Evolutionary conservation across 2,113 vertebrate genomes (phyloP).

Genomic region (Spea bombifrons): DNA sequence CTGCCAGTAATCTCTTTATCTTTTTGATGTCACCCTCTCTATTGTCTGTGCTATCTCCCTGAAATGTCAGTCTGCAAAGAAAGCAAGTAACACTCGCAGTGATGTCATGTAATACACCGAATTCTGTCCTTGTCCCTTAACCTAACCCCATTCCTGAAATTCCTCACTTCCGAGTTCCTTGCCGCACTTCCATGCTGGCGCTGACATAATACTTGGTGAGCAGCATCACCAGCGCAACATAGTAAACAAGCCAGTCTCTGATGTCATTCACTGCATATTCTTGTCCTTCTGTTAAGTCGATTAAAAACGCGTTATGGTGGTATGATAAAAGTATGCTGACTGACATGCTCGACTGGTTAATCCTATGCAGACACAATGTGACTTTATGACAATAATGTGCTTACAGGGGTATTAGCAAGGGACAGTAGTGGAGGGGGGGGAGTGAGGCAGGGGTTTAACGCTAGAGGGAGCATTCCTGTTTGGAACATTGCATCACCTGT

Average conservation of each 20-base stretch:
- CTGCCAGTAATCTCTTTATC: neutral
- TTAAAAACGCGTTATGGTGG: neutral
- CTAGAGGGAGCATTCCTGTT: neutral
- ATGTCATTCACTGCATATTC: too few species aligned
- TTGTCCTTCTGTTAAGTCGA: too few species aligned
- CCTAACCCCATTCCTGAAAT: constrained; percentile 22
- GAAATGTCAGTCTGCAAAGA: constrained; percentile 2
- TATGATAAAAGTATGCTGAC: neutral
- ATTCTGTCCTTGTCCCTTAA: neutral
- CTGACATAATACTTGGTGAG: too few species aligned
- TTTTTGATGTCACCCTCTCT: neutral
- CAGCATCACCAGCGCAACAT: too few species aligned
- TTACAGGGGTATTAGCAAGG: neutral
- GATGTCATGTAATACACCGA: constrained; percentile 1
- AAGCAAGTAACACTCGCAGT: neutral
- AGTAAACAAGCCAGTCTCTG: too few species aligned
- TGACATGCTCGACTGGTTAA: neutral
- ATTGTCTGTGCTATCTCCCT: constrained; percentile 3
- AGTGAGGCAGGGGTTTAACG: neutral
- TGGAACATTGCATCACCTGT: too few species aligned
- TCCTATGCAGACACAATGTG: neutral
- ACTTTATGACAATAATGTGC: neutral
- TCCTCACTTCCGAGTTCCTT: neutral
- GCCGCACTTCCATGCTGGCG: neutral
- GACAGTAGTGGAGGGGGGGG: neutral